phyloP scores from a whole-genome alignment of 2,797 vertebrate species.

The Premnoplex brunnescens region DNA sequence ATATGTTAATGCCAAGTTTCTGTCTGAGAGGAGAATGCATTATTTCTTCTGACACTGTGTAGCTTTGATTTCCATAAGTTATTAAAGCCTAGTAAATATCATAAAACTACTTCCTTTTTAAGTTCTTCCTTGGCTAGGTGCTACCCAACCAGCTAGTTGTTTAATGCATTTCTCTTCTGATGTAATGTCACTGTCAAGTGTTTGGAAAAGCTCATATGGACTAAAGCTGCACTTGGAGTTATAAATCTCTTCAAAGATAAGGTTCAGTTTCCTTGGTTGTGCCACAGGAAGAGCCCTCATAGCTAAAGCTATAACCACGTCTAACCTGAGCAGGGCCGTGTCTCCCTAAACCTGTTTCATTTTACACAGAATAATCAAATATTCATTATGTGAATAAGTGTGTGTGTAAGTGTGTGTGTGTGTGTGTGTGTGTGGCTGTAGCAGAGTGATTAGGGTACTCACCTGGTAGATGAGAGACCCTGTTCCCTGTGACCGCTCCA shows the following conservation, averaged over 20 bases:
- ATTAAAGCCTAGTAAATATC: not conserved
- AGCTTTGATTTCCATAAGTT: not conserved
- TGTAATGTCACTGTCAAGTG: not conserved
- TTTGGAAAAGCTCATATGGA: not conserved
- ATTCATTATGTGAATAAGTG: not conserved
- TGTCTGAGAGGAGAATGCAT: not conserved
- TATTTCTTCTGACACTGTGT: not conserved
- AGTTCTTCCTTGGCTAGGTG: not conserved
- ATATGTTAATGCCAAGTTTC: not conserved
- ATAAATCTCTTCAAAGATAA: not conserved
- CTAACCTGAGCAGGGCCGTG: not conserved
- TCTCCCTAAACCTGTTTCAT: not conserved
- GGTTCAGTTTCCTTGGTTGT: not conserved
- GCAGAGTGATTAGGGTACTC: slow-evolving; percentile 16
- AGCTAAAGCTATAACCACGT: not conserved
- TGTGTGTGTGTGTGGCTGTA: not conserved
- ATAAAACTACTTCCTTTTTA: not conserved
- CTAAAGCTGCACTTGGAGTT: not conserved
- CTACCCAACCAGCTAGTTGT: not conserved
- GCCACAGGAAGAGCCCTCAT: not conserved
- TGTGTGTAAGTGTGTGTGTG: not conserved
- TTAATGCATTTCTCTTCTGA: not conserved
- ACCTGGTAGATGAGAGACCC: slow-evolving; percentile 38
- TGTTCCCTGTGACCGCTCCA: slow-evolving; percentile 9
- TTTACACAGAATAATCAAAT: slow-evolving; percentile 30